These are phyloP conservation scores for Venturia canescens DNA, from an alignment of 1,140 invertebrate genomes.

Conservation along the genomic window DNA sequence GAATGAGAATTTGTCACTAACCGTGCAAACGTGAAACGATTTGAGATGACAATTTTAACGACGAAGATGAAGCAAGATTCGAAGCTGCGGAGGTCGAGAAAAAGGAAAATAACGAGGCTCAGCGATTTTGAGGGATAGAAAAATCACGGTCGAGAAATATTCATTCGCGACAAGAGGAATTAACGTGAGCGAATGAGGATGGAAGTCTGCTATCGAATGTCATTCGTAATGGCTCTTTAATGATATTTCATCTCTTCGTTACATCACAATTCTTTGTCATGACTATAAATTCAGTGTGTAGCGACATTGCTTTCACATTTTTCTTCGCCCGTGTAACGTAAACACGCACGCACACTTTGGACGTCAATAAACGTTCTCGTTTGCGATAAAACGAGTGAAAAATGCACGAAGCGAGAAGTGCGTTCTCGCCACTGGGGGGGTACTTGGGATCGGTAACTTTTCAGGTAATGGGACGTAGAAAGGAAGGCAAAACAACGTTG, in stretches of 20 bases:
- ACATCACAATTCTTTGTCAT: conserved; percentile 14
- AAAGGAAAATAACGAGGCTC: too few species aligned
- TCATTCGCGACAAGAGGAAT: neutral
- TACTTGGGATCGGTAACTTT: neutral
- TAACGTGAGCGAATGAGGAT: neutral
- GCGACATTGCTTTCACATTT: conserved; percentile 1
- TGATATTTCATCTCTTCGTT: neutral
- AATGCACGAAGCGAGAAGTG: neutral
- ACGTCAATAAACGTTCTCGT: neutral
- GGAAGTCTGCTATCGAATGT: neutral
- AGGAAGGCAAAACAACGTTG: too few species aligned
- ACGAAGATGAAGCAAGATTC: neutral
- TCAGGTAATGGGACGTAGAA: neutral
- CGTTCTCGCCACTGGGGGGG: neutral
- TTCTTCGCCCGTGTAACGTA: too few species aligned
- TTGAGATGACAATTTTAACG: too few species aligned
- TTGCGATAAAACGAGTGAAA: neutral
- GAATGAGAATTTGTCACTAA: too few species aligned
- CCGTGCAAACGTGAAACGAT: too few species aligned
- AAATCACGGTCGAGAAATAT: too few species aligned
- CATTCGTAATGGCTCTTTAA: neutral
- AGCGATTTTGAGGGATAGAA: too few species aligned
- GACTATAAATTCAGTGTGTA: neutral
- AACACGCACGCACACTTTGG: neutral
- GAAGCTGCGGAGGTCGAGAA: neutral